phyloP scores from a whole-genome alignment of 2,113 vertebrate genomes.

The Corythoichthys intestinalis region DNA sequence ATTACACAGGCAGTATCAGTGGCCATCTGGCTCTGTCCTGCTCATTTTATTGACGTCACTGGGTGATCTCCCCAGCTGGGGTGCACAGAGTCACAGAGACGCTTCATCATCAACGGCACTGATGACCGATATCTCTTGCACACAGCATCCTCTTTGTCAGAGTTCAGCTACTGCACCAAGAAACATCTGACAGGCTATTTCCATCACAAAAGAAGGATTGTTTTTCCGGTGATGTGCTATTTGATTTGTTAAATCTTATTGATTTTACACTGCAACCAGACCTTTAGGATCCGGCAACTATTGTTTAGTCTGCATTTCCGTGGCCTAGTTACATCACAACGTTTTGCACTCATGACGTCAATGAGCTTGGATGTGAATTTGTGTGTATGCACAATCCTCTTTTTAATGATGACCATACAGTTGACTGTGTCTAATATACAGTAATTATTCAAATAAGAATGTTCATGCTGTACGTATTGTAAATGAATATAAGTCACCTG shows the following conservation, averaged over 20 bases:
- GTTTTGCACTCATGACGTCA: background rate
- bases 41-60: constrained; percentile 16
- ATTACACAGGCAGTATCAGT: constrained; percentile 10
- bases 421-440: background rate
- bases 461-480: too few species aligned
- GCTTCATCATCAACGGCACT: constrained; percentile 8
- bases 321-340: constrained; percentile 1
- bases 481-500: too few species aligned
- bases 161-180: constrained; percentile 3
- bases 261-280: background rate
- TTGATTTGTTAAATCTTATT: background rate
- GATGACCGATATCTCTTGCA: constrained; percentile 12
- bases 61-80: constrained; percentile 26
- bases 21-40: constrained; percentile 33
- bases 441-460: too few species aligned
- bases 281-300: background rate
- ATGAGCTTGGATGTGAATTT: background rate
- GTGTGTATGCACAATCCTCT: background rate
- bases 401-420: background rate
- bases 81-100: constrained; percentile 2
- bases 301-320: background rate
- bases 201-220: constrained; percentile 5
- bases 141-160: background rate
- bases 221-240: background rate
- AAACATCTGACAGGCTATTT: constrained; percentile 24